Conservation (phyloP, 2,888 invertebrate species). For the Stenolophus ochropezus region DNA sequence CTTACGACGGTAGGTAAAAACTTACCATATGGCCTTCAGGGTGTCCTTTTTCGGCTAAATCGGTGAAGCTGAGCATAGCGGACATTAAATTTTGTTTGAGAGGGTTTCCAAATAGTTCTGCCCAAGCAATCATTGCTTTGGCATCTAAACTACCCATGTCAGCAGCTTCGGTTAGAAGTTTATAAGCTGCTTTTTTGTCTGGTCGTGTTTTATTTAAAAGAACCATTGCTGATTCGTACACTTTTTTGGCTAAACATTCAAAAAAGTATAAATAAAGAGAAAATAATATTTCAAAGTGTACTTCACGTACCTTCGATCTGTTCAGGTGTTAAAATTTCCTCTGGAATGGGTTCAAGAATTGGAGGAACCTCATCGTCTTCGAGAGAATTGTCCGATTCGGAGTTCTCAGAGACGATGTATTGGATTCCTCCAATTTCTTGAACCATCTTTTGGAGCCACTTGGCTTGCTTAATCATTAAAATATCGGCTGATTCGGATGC, state of each 20-base stretch:
- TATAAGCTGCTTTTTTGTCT: slow-evolving; percentile 84
- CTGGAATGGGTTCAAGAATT: slow-evolving; percentile 72
- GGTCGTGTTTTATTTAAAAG: slow-evolving; percentile 83
- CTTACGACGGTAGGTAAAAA: neutral
- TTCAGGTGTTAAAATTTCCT: slow-evolving; percentile 77
- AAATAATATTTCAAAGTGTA: slow-evolving; percentile 14
- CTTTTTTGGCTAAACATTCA: slow-evolving; percentile 78
- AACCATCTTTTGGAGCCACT: slow-evolving; percentile 73
- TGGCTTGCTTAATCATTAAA: slow-evolving; percentile 69
- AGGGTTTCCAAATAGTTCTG: slow-evolving; percentile 88
- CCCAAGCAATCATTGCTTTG: slow-evolving; percentile 91
- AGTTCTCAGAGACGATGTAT: slow-evolving; percentile 69
- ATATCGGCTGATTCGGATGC: slow-evolving; percentile 68
- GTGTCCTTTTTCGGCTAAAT: slow-evolving; percentile 84
- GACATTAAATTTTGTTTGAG: slow-evolving; percentile 84
- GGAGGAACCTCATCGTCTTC: slow-evolving; percentile 76
- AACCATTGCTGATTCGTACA: slow-evolving; percentile 83
- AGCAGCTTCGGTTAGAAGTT: slow-evolving; percentile 86
- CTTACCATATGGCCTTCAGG: slow-evolving; percentile 90
- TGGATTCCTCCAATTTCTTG: slow-evolving; percentile 71
- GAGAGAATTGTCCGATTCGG: slow-evolving; percentile 72
- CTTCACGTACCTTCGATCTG: slow-evolving; percentile 78
- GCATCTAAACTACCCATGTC: slow-evolving; percentile 88
- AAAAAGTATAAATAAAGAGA: neutral
- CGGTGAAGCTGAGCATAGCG: slow-evolving; percentile 85